phyloP scores from a whole-genome alignment of 2,888 invertebrate genomes.

The Aromia moschata region DNA sequence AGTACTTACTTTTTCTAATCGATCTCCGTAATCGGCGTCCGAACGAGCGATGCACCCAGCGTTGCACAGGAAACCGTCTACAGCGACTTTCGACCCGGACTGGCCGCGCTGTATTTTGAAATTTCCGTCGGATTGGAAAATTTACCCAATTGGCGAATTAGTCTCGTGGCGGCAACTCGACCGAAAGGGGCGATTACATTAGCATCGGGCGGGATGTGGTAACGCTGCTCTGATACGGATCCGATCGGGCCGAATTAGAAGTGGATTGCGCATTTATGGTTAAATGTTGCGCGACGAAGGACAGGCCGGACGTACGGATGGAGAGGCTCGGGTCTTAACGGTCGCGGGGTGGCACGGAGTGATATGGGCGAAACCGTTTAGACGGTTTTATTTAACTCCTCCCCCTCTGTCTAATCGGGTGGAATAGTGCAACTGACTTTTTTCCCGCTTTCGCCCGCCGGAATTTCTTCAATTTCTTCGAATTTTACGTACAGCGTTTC shows the following conservation, averaged over 20 bases:
- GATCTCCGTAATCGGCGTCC: background rate
- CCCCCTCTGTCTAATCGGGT: too few relatives aligned
- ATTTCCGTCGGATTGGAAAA: background rate
- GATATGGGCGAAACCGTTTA: too few relatives aligned
- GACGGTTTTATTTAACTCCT: too few relatives aligned
- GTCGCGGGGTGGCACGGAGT: too few relatives aligned
- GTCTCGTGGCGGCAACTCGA: background rate
- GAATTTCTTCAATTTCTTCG: too few relatives aligned
- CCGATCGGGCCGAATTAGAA: background rate
- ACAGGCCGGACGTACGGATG: too few relatives aligned
- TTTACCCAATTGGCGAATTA: background rate
- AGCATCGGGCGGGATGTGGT: background rate
- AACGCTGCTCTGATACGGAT: background rate
- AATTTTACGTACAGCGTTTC: too few relatives aligned
- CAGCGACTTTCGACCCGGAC: background rate
- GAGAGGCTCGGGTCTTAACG: too few relatives aligned
- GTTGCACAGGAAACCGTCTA: conserved; percentile 1
- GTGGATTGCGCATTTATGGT: background rate
- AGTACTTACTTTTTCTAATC: background rate
- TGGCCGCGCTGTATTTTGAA: background rate
- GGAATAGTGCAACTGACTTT: too few relatives aligned
- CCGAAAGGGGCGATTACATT: background rate
- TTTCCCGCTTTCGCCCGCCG: too few relatives aligned
- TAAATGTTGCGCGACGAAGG: too few relatives aligned
- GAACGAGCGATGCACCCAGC: background rate